Evolutionary conservation across 2,888 invertebrate species (phyloP), one percentile per base, ranked within the genome.

Genomic region (Diplolepis rosae): DNA sequence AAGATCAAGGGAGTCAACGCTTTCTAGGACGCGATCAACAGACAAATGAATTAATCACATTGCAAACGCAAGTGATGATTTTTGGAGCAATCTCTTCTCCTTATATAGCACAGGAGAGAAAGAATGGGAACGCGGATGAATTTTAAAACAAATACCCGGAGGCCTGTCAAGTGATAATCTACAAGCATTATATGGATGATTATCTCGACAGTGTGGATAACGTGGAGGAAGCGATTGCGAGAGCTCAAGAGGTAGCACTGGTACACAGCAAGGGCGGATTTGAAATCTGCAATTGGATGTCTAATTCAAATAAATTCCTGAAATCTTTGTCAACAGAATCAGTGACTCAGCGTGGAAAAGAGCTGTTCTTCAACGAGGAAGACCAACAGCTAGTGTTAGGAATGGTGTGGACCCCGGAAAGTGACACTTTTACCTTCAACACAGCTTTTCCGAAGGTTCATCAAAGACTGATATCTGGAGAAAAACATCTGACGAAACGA

Each of bases 1-100:
- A 76, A 13, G 84, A 84, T 65, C 77, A 79, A 61, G 32, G 74
- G 42, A 18, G 76, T 0, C 80, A 81, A 70, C 22, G 81, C 9
- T 79, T 80, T 70, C 65, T 76, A 32, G 74, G 71, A 65, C 52
- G 69, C 39, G 68, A 45, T 22, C 6, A 5, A 11, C 1, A 2
- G 4, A 61, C 13, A 3, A 22, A 61, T 3, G 2, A 61, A 18
- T 6, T 61, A 1, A 2, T 35, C 6, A 35, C 18, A 1, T n/a
- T 61, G 18, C 35, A 61, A 18, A 61, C 35, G 61, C 18, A 18
- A n/a, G n/a, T n/a, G n/a, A n/a, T n/a, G n/a, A n/a, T n/a, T n/a
- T n/a, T n/a, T n/a, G n/a, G n/a, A n/a, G n/a, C n/a, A n/a, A n/a
- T n/a, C n/a, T n/a, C n/a, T n/a, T n/a, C n/a, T n/a, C n/a, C n/a